phyloP scores from a whole-genome alignment of 2,797 vertebrate species.

The Cynopterus sphinx region DNA sequence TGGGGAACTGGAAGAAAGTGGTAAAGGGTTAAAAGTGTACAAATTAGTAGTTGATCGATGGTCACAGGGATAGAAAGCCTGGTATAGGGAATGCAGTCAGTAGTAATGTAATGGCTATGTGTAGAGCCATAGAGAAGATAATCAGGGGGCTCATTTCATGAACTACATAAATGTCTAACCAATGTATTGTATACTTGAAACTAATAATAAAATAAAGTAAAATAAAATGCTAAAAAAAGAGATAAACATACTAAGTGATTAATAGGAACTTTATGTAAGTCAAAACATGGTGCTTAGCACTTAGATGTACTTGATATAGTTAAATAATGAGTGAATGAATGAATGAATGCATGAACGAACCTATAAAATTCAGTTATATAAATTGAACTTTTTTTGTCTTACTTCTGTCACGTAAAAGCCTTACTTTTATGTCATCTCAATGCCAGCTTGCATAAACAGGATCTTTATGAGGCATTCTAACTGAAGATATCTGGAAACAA shows the following conservation, averaged over 20 bases:
- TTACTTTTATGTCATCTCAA: background rate
- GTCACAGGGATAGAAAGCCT: no score
- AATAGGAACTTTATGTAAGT: background rate
- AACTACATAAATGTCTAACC: no score
- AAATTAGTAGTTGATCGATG: no score
- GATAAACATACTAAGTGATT: background rate
- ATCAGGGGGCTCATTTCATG: no score
- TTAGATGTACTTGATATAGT: background rate
- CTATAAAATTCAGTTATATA: background rate
- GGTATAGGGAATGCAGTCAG: no score
- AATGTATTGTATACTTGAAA: no score
- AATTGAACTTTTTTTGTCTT: background rate
- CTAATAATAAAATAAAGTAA: no score
- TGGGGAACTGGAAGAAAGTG: no score
- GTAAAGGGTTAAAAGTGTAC: no score
- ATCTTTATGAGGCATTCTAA: background rate
- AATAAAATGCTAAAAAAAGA: no score
- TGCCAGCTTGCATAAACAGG: background rate
- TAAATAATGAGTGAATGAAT: background rate
- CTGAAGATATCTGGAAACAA: background rate
- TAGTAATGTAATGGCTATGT: no score
- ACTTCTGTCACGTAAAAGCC: background rate
- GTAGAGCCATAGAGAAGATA: no score
- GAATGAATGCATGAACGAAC: background rate
- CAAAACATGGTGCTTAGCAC: background rate